Evolutionary conservation across 1,140 invertebrate genomes (phyloP).

Genomic region (Lasioglossum baleicum): DNA sequence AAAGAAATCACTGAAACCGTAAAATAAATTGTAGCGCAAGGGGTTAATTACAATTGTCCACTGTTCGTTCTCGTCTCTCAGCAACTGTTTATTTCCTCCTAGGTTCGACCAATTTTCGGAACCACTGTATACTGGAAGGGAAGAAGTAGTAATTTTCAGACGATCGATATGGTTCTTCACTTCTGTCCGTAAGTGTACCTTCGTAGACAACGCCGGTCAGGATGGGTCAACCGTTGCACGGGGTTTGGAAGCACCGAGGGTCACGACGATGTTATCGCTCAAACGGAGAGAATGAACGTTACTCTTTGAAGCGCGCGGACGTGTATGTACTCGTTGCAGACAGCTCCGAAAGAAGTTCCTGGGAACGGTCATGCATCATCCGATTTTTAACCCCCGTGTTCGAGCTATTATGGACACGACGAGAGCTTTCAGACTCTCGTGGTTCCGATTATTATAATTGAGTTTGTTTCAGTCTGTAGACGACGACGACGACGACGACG

Average conservation of each 20-base stretch:
- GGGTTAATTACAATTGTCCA: too few species aligned
- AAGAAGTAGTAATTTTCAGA: too few species aligned
- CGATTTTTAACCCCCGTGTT: constrained; percentile 1
- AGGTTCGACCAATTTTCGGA: too few species aligned
- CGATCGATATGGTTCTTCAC: too few species aligned
- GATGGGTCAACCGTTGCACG: constrained; percentile 26
- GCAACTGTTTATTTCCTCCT: too few species aligned
- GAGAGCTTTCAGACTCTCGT: background rate
- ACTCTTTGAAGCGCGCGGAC: constrained; percentile 30
- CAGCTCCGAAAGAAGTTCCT: constrained; percentile 17
- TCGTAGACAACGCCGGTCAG: constrained; percentile 32
- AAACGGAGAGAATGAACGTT: constrained; percentile 29
- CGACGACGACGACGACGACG: too few species aligned
- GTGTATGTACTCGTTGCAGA: background rate
- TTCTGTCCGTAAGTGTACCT: too few species aligned
- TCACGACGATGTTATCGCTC: constrained; percentile 50
- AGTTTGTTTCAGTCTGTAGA: background rate
- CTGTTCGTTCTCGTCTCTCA: too few species aligned
- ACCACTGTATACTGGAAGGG: too few species aligned
- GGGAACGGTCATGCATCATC: constrained; percentile 31
- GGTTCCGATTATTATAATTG: background rate
- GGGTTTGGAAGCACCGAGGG: constrained; percentile 10
- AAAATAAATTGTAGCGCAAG: too few species aligned
- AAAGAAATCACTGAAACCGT: too few species aligned
- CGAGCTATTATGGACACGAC: background rate